These are phyloP conservation scores for Torymus aiolomorphi DNA, from an alignment of 2,888 invertebrate species.

Conservation along the genomic window DNA sequence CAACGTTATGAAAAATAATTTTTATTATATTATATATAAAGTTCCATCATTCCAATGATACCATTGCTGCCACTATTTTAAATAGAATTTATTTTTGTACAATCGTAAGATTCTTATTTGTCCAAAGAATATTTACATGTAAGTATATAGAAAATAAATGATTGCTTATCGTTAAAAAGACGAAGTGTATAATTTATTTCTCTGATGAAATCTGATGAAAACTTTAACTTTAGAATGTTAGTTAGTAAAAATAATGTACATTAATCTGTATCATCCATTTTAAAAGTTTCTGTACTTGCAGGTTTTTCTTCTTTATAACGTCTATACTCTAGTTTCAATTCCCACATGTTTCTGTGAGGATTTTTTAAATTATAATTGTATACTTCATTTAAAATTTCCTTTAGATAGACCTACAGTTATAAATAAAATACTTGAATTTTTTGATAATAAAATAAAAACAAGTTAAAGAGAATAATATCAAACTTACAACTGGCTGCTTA, in stretches of 20 bases:
- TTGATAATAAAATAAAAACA: no score
- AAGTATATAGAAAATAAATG: conserved; percentile 22
- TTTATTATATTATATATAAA: conserved; percentile 41
- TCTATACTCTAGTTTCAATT: conserved; percentile 97
- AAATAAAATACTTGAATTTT: conserved; percentile 27
- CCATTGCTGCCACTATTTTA: conserved; percentile 21
- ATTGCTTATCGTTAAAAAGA: conserved; percentile 16
- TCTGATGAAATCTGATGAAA: neutral
- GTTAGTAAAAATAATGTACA: no score
- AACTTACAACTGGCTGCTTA: conserved; percentile 91
- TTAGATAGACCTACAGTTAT: conserved; percentile 86
- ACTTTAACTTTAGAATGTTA: no score
- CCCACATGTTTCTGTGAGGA: conserved; percentile 99
- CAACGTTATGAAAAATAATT: conserved; percentile 31
- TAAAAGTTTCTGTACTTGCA: conserved; percentile 77
- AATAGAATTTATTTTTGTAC: conserved; percentile 31
- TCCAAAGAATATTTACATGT: conserved; percentile 41
- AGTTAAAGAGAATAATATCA: neutral
- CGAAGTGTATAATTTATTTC: conserved; percentile 6
- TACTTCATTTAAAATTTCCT: conserved; percentile 98
- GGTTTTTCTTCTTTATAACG: conserved; percentile 91
- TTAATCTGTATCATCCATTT: conserved; percentile 77
- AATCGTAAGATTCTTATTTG: conserved; percentile 29
- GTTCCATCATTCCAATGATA: conserved; percentile 11
- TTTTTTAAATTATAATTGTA: conserved; percentile 98